phyloP scores from a whole-genome alignment of 2,113 vertebrate species.

The Trematocara stigmaticum region DNA sequence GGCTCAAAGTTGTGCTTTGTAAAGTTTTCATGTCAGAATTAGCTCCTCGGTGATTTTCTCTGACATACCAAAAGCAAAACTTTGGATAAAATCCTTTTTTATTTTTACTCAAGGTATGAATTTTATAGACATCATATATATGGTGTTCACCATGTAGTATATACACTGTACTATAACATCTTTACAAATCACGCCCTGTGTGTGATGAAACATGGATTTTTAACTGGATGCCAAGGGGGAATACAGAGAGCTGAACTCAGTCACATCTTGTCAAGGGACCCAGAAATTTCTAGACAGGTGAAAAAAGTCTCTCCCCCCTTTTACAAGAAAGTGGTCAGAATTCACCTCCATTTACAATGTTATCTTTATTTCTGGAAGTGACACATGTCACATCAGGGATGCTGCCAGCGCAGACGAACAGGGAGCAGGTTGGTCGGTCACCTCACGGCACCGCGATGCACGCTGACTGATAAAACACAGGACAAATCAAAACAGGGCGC shows the following conservation, averaged over 20 bases:
- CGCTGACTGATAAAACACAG: constrained; percentile 4
- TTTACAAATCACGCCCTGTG: neutral
- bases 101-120: constrained; percentile 24
- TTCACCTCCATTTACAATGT: neutral
- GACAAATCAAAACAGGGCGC: neutral
- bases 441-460: neutral
- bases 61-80: constrained; percentile 12
- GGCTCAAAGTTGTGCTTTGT: constrained; percentile 20
- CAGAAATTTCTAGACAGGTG: neutral
- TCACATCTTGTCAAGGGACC: neutral
- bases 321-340: neutral
- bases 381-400: constrained; percentile 1
- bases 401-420: neutral
- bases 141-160: constrained; percentile 19
- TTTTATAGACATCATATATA: constrained; percentile 28
- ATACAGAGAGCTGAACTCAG: neutral
- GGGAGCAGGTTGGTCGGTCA: neutral
- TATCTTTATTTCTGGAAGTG: constrained; percentile 13
- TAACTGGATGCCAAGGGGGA: neutral
- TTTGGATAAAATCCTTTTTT: constrained; percentile 25
- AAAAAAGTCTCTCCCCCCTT: neutral
- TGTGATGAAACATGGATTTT: neutral
- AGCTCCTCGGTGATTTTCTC: neutral
- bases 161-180: constrained; percentile 29
- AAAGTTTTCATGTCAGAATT: constrained; percentile 1